Evolutionary conservation across 2,113 vertebrate species (phyloP), one percentile per base, ranked within the genome.

Genomic region (Microcebus lehilahytsara): DNA sequence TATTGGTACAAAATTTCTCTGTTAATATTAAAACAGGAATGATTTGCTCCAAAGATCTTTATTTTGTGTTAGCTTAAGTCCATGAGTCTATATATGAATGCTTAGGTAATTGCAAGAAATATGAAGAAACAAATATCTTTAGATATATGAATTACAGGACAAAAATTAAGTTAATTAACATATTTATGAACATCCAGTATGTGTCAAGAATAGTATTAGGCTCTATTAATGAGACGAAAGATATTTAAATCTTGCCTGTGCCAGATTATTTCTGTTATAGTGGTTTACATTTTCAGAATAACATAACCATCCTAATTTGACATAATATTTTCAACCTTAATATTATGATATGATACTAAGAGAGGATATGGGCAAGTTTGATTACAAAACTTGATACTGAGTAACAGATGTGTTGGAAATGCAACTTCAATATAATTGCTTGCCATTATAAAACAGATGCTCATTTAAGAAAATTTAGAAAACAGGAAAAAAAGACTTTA

Each of bases 51-150:
- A 42, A 87, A 51, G 34, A 40, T 69, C 60, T 88, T 96, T 64
- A 62, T 96, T 95, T 93, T 92, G 20, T 93, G 62, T 94, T 72
- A 60, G 9, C 66, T 53, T 62, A 91, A 58, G 81, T 94, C n/a
- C 79, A 58, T 79, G 86, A 71, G 74, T 87, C 9, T 74, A 90
- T 87, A 69, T 85, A 94, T 4, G 14, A 66, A 93, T 75, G 85
- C 93, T 62, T 87, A 90, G 75, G 27, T 93, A 67, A 75, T 49
- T 96, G 3, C 7, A 64, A 91, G 4, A 22, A 81, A 71, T 95
- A 34, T 37, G 30, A 88, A 95, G 40, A 84, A 94, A 93, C 8
- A 87, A 16, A 85, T 30, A n/a, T 95, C 5, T 91, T 74, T 81
- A 67, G 25, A 80, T 30, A n/a, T 25, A 75, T 3, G 67, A 94